Evolutionary conservation across 2,113 vertebrate genomes (phyloP).

Genomic region (Pelusios castaneus): DNA sequence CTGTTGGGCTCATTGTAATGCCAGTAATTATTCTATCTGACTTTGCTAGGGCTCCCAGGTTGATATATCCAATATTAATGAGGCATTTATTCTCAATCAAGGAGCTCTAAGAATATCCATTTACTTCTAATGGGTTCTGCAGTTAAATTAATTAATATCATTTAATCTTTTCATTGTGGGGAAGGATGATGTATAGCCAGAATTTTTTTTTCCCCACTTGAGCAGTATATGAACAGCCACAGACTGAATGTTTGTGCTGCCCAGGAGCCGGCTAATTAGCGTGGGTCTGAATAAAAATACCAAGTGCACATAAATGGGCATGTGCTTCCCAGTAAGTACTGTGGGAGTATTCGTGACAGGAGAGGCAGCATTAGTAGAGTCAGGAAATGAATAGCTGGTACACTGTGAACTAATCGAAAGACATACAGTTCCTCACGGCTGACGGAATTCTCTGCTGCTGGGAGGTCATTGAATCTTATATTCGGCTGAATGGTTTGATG

Average conservation of each 20-base stretch:
- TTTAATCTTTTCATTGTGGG: conserved; percentile 19
- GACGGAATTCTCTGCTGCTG: not conserved
- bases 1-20: conserved; percentile 29
- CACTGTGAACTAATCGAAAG: not conserved
- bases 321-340: not conserved
- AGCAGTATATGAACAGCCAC: not conserved
- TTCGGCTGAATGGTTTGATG: not conserved
- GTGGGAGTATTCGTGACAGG: not conserved
- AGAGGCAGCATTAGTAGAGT: not conserved
- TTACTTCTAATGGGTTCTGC: conserved; percentile 36
- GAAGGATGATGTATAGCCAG: not conserved
- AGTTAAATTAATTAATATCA: conserved; percentile 53
- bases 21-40: conserved; percentile 16
- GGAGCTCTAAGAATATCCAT: conserved; percentile 32
- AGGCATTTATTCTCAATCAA: conserved; percentile 47
- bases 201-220: not conserved
- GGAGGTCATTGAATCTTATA: not conserved
- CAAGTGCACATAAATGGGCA: not conserved
- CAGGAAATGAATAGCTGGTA: not conserved
- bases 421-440: not conserved
- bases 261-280: not conserved
- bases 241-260: conserved; percentile 2
- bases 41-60: conserved; percentile 27
- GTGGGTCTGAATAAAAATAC: not conserved
- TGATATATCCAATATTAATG: conserved; percentile 61